Evolutionary conservation across 2,113 vertebrate species (phyloP).

Genomic region (Pseudolaguvia tuberculata): DNA sequence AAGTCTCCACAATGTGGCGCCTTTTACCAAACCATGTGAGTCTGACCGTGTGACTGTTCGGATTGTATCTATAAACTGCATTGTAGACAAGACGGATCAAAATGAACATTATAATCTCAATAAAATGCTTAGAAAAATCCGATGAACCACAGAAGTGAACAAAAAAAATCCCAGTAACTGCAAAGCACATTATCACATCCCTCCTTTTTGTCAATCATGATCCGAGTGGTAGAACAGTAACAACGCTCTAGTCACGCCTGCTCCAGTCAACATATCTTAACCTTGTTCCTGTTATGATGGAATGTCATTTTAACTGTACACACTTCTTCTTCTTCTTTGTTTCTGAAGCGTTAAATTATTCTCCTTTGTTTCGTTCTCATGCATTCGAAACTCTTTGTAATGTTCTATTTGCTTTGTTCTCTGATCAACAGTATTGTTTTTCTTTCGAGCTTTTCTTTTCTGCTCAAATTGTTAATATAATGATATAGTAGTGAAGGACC

Average conservation of each 20-base stretch:
- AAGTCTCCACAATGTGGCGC: background rate
- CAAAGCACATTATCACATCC: background rate
- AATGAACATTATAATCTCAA: background rate
- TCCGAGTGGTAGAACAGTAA: constrained; percentile 16
- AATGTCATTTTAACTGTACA: constrained; percentile 32
- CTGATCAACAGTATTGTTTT: constrained; percentile 87
- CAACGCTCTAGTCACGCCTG: constrained; percentile 7
- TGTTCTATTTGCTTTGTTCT: constrained; percentile 75
- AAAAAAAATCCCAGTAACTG: background rate
- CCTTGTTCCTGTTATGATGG: constrained; percentile 18
- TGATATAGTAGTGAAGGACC: constrained; percentile 92
- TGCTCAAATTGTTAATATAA: constrained; percentile 91
- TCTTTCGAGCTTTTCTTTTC: constrained; percentile 62
- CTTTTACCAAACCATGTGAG: background rate
- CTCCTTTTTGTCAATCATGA: constrained; percentile 29
- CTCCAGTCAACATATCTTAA: constrained; percentile 14
- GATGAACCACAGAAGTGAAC: background rate
- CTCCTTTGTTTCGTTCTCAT: constrained; percentile 64
- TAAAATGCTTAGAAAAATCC: background rate
- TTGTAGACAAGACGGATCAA: background rate
- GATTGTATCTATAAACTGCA: constrained; percentile 12
- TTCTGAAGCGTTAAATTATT: constrained; percentile 70
- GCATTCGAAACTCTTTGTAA: constrained; percentile 76
- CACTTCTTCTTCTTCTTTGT: constrained; percentile 31
- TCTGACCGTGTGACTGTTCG: constrained; percentile 22